phyloP scores from a whole-genome alignment of 1,140 invertebrate species.

The Helicorthomorpha holstii region DNA sequence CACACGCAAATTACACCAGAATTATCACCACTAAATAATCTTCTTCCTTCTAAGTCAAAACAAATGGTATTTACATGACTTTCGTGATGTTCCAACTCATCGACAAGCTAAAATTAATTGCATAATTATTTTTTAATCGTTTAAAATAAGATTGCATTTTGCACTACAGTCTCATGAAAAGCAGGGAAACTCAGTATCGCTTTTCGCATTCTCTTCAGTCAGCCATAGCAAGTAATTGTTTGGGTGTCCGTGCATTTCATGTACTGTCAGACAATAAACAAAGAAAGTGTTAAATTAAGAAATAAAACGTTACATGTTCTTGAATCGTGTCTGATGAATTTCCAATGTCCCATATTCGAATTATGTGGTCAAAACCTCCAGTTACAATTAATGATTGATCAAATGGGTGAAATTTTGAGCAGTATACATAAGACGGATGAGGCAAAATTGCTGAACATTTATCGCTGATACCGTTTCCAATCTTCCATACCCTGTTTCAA shows the following conservation, averaged over 20 bases:
- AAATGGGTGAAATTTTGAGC: background rate
- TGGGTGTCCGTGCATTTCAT: too few species aligned
- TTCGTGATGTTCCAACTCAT: constrained; percentile 26
- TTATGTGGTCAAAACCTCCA: background rate
- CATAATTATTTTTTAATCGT: background rate
- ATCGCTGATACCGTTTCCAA: background rate
- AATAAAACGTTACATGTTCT: background rate
- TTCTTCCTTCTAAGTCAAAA: constrained; percentile 21
- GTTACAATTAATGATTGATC: background rate
- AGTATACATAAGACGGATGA: background rate
- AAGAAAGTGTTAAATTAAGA: too few species aligned
- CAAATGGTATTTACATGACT: constrained; percentile 26
- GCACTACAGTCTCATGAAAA: too few species aligned
- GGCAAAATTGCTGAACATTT: background rate
- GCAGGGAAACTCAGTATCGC: too few species aligned
- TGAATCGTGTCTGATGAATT: background rate
- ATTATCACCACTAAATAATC: constrained; percentile 27
- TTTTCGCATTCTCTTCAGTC: too few species aligned
- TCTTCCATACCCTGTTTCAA: background rate
- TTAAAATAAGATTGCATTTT: too few species aligned
- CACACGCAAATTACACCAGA: constrained; percentile 24
- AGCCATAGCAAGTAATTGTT: too few species aligned
- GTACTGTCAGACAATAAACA: too few species aligned
- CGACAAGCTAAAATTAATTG: constrained; percentile 14
- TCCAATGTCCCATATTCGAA: background rate